A percentile compares a stretch with the other conserved stretches of the same genome.
phyloP scores from a whole-genome alignment of 2,888 invertebrate species.

The Octonoba sinensis region DNA sequence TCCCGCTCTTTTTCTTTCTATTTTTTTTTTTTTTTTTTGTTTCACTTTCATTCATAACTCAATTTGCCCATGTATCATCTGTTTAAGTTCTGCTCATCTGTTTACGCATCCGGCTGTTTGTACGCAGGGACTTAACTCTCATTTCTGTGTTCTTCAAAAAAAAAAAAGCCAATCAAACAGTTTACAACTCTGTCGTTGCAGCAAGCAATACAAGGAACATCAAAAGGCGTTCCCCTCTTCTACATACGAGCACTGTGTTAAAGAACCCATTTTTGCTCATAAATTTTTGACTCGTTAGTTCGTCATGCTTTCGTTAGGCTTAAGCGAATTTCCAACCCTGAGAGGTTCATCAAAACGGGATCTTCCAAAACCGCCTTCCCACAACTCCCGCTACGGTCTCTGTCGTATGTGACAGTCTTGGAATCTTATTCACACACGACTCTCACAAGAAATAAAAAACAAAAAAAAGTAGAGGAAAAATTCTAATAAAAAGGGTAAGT shows the following conservation, averaged over 20 bases:
- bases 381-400: constrained; percentile 6
- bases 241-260: too few species aligned
- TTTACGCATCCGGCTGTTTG: too few species aligned
- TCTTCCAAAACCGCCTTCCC: not conserved
- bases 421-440: constrained; percentile 11
- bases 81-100: too few species aligned
- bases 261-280: too few species aligned
- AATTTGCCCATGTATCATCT: too few species aligned
- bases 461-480: constrained; percentile 21
- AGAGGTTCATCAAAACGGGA: constrained; percentile 9
- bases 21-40: too few species aligned
- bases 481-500: constrained; percentile 22
- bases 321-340: too few species aligned
- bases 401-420: constrained; percentile 36
- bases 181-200: too few species aligned
- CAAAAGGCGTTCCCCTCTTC: too few species aligned
- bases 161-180: not conserved
- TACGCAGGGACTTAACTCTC: not conserved
- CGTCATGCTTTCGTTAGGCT: not conserved
- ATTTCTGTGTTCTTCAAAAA: not conserved
- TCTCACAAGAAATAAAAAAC: constrained; percentile 21
- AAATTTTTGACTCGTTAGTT: not conserved
- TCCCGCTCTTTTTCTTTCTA: too few species aligned
- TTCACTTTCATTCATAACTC: too few species aligned
- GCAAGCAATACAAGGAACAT: too few species aligned